phyloP scores from a whole-genome alignment of 1,140 invertebrate genomes.

The Schlechtendalia chinensis region DNA sequence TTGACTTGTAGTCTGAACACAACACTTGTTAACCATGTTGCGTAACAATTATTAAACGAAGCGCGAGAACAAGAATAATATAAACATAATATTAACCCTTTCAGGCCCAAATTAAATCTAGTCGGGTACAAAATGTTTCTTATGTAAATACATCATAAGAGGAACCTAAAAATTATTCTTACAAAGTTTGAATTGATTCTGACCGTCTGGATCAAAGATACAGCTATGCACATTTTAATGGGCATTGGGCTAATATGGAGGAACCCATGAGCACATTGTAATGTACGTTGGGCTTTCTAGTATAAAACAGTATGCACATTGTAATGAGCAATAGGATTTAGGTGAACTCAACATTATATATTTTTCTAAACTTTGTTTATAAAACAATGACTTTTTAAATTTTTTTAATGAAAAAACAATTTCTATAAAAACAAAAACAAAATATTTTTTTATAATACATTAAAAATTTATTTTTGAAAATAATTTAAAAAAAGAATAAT shows the following conservation, averaged over 20 bases:
- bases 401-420: no score
- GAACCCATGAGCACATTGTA: neutral
- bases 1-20: no score
- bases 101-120: neutral
- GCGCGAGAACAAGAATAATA: no score
- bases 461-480: no score
- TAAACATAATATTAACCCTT: constrained; percentile 12
- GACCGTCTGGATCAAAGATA: constrained; percentile 7
- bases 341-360: neutral
- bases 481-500: no score
- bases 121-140: neutral
- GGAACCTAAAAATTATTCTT: neutral
- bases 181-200: constrained; percentile 12
- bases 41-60: no score
- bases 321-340: neutral
- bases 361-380: no score
- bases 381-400: no score
- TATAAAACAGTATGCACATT: neutral
- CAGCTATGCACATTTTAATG: neutral
- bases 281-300: neutral
- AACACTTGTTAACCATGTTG: no score
- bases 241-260: neutral
- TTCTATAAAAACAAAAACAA: no score
- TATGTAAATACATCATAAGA: neutral
- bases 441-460: no score